Evolutionary conservation across 2,113 vertebrate species (phyloP).

Genomic region (Sylvilagus bachmani): DNA sequence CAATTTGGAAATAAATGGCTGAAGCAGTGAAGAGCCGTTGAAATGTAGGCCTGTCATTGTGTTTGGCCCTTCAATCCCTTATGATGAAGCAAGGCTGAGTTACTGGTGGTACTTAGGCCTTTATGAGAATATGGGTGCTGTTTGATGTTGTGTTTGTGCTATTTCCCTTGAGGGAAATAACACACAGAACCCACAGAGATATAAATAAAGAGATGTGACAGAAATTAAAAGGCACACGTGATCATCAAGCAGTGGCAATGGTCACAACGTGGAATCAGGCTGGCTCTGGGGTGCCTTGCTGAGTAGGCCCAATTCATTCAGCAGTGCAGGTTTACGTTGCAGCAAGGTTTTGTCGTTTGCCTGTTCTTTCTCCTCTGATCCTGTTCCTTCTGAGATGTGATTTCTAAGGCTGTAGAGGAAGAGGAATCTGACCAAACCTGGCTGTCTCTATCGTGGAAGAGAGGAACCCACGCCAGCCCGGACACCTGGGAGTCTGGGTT

Average conservation of each 20-base stretch:
- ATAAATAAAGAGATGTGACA: not conserved
- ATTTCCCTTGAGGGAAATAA: not conserved
- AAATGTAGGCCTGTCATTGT: constrained; percentile 31
- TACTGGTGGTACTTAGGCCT: not conserved
- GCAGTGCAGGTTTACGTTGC: not conserved
- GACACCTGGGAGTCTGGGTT: not conserved
- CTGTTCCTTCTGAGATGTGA: not conserved
- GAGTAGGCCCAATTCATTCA: not conserved
- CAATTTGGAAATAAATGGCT: constrained; percentile 46
- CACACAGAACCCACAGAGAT: not conserved
- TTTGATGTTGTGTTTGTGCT: not conserved
- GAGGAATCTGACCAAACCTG: not conserved
- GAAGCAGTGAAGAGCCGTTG: constrained; percentile 14
- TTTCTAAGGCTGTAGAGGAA: constrained; percentile 2
- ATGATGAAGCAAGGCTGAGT: not conserved
- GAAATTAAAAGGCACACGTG: not conserved
- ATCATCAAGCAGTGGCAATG: not conserved
- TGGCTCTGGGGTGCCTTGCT: not conserved
- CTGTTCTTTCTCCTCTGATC: not conserved
- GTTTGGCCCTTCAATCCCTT: not conserved
- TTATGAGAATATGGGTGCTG: not conserved
- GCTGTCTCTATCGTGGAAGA: not conserved
- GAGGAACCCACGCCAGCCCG: not conserved
- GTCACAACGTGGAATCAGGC: no score
- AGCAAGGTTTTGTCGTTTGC: not conserved